Evolutionary conservation across 2,888 invertebrate genomes (phyloP).

Genomic region (Pheosia gnoma): DNA sequence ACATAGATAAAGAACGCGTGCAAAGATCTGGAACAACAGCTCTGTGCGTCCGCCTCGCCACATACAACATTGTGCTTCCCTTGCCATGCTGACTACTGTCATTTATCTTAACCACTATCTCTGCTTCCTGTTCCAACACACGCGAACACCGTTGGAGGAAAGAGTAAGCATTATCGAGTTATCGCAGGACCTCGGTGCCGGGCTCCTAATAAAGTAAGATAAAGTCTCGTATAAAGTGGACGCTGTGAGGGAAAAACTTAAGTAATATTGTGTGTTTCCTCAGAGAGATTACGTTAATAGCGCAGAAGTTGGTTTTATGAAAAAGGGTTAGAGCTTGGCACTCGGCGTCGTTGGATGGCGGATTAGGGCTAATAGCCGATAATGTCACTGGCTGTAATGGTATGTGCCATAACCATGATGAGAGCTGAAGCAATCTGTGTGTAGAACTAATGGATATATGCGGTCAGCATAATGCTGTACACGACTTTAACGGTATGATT

Average conservation of each 20-base stretch:
- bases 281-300: conserved; percentile 35
- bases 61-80: conserved; percentile 6
- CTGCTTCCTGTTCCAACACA: conserved; percentile 24
- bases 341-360: neutral
- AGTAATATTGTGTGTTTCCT: conserved; percentile 38
- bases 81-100: conserved; percentile 19
- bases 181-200: conserved; percentile 17
- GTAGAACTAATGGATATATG: neutral
- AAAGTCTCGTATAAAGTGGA: conserved; percentile 39
- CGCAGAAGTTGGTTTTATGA: conserved; percentile 16
- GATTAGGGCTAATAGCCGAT: conserved; percentile 5
- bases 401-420: neutral
- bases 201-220: conserved; percentile 39
- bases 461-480: neutral
- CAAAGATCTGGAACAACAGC: neutral
- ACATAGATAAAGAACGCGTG: neutral
- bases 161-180: conserved; percentile 20
- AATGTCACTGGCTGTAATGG: neutral
- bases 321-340: conserved; percentile 2
- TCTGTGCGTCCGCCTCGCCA: neutral
- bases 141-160: conserved; percentile 14
- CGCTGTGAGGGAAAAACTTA: conserved; percentile 28
- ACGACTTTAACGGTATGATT: no score
- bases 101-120: conserved; percentile 29
- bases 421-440: neutral